A percentile compares a stretch with the other conserved stretches of the same genome.
Evolutionary conservation across 2,797 vertebrate species (phyloP).

Genomic region (Characodon lateralis): DNA sequence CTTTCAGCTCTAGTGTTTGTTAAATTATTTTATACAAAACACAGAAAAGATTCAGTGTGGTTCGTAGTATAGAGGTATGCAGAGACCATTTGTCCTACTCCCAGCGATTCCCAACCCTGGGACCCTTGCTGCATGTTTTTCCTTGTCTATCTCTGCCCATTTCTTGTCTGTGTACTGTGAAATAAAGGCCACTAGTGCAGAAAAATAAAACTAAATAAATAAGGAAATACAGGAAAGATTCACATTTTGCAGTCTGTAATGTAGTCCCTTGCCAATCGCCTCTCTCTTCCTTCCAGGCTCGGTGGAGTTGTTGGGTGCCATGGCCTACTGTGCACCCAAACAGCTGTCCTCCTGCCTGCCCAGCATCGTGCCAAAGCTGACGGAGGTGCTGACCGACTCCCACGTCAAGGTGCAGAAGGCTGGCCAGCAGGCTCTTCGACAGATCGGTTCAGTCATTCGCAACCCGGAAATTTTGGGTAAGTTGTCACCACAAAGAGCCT

Average conservation of each 20-base stretch:
- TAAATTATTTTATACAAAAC: background rate
- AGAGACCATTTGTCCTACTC: too few species aligned
- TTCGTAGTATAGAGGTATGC: too few species aligned
- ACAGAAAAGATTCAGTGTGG: background rate
- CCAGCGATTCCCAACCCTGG: too few species aligned
- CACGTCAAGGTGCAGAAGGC: constrained; percentile 99
- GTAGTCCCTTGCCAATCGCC: background rate
- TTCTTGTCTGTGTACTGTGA: too few species aligned
- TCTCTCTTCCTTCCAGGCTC: constrained; percentile 82
- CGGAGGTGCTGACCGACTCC: constrained; percentile 96
- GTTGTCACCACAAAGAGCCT: background rate
- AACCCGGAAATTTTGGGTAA: constrained; percentile 97
- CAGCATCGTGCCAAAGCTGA: constrained; percentile 97
- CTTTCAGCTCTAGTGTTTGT: background rate
- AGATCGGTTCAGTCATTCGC: constrained; percentile 96
- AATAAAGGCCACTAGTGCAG: too few species aligned
- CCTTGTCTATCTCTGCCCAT: too few species aligned
- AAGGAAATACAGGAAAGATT: background rate
- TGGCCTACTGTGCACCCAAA: constrained; percentile 97
- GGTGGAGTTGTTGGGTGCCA: constrained; percentile 95
- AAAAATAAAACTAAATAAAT: too few species aligned
- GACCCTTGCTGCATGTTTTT: too few species aligned
- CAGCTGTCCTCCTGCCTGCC: constrained; percentile 97
- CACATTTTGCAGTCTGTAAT: background rate
- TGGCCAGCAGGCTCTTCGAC: constrained; percentile 94